Conservation (phyloP, 2,797 vertebrate species). For the Geotrypetes seraphini region DNA sequence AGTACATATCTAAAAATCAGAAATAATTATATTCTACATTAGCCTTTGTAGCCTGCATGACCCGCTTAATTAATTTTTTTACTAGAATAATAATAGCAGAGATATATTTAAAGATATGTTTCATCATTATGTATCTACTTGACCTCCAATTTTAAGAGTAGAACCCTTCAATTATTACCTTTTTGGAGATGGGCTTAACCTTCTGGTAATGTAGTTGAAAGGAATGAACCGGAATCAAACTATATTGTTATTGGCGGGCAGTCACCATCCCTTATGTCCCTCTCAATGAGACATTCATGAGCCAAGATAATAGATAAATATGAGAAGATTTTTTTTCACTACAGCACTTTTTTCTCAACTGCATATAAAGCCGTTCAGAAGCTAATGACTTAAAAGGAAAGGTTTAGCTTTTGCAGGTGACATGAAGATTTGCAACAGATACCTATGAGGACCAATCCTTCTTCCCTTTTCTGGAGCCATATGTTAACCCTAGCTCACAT, state of each 20-base stretch:
- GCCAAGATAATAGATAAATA: too few relatives aligned
- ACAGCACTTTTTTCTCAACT: too few relatives aligned
- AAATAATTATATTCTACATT: slow-evolving; percentile 65
- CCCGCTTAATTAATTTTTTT: slow-evolving; percentile 73
- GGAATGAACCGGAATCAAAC: slow-evolving; percentile 12
- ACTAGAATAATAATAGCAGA: slow-evolving; percentile 62
- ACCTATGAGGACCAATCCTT: too few relatives aligned
- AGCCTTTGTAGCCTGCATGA: slow-evolving; percentile 54
- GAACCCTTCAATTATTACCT: slow-evolving; percentile 53
- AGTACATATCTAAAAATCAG: slow-evolving; percentile 57
- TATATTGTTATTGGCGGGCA: slow-evolving; percentile 5
- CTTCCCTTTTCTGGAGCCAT: too few relatives aligned
- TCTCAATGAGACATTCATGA: too few relatives aligned
- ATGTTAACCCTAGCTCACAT: too few relatives aligned
- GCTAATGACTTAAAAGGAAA: too few relatives aligned
- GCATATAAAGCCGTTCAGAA: too few relatives aligned
- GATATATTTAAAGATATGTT: slow-evolving; percentile 62
- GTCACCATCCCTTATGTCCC: slow-evolving; percentile 38
- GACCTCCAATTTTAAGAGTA: slow-evolving; percentile 60
- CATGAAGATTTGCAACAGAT: too few relatives aligned
- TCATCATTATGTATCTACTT: slow-evolving; percentile 61
- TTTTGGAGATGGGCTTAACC: slow-evolving; percentile 30
- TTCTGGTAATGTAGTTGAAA: slow-evolving; percentile 12
- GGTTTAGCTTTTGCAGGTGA: too few relatives aligned
- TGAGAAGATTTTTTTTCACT: too few relatives aligned